Percentiles rank a stretch among this genome's conserved stretches.
These are phyloP conservation scores for Drosophila parthenogenetica DNA, from an alignment of 2,888 invertebrate genomes.

Conservation along the genomic window DNA sequence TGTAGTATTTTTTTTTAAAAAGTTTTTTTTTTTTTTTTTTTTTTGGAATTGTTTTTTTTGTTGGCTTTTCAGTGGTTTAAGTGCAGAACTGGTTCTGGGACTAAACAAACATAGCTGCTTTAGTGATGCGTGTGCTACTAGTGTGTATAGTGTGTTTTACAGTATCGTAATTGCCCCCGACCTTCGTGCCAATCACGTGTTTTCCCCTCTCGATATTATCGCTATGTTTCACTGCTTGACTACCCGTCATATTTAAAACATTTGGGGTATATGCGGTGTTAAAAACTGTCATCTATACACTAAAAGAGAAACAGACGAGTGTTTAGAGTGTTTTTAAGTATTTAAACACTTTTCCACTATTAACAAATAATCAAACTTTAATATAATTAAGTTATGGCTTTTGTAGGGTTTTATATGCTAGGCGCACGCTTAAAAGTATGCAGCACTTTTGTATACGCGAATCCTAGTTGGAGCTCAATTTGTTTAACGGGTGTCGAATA, in stretches of 20 bases:
- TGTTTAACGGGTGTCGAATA: neutral
- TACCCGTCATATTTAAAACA: neutral
- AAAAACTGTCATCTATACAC: no score
- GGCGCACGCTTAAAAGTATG: no score
- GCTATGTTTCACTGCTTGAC: neutral
- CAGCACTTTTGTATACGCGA: neutral
- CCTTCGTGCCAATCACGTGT: constrained; percentile 56
- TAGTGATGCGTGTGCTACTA: constrained; percentile 25
- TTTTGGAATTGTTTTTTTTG: constrained; percentile 19
- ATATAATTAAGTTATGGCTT: no score
- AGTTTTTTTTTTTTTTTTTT: constrained; percentile 9
- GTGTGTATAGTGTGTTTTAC: constrained; percentile 16
- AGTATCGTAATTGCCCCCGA: constrained; percentile 41
- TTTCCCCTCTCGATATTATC: constrained; percentile 31
- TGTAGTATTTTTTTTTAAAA: constrained; percentile 22
- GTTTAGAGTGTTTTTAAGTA: no score
- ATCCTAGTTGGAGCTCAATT: neutral
- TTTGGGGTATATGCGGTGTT: neutral
- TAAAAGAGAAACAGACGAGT: no score
- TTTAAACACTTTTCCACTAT: no score
- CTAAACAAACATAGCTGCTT: constrained; percentile 34
- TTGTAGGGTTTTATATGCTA: no score
- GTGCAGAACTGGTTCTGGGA: constrained; percentile 57
- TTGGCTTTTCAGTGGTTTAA: constrained; percentile 33
- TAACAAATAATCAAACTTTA: no score